Conservation (phyloP, 2,797 vertebrate species). For the Eospalax fontanierii region DNA sequence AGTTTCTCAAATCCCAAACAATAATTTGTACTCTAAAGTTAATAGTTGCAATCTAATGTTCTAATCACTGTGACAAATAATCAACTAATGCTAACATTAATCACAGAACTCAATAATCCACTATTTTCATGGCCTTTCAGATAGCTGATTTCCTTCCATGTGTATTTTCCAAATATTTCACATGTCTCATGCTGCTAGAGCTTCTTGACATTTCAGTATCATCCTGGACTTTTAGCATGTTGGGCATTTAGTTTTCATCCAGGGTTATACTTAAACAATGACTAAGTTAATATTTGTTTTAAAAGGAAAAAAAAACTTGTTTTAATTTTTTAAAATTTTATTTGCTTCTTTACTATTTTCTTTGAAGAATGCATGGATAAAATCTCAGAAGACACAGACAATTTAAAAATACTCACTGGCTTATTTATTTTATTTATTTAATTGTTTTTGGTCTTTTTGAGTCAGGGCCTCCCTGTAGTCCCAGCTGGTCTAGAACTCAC, state of each 20-base stretch:
- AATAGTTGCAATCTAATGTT: conserved; percentile 39
- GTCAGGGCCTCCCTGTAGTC: too few relatives aligned
- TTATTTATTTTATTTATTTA: too few relatives aligned
- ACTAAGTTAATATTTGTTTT: too few relatives aligned
- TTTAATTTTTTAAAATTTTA: too few relatives aligned
- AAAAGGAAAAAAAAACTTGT: too few relatives aligned
- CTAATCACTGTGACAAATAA: conserved; percentile 33
- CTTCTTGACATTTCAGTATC: conserved; percentile 34
- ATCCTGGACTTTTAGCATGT: background rate
- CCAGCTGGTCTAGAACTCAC: too few relatives aligned
- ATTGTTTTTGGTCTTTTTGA: too few relatives aligned
- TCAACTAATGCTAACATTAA: conserved; percentile 12
- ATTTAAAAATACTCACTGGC: too few relatives aligned
- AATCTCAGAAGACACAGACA: too few relatives aligned
- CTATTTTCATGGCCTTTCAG: background rate
- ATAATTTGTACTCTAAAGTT: conserved; percentile 17
- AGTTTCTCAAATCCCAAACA: conserved; percentile 28
- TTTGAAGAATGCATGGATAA: too few relatives aligned
- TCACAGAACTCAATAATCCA: background rate
- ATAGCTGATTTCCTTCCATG: background rate
- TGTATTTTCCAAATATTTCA: background rate
- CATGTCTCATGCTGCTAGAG: too few relatives aligned
- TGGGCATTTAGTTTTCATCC: background rate
- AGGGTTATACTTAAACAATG: background rate
- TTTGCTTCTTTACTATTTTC: too few relatives aligned